Percentiles rank a stretch among this genome's conserved stretches.
These are phyloP conservation scores for Pituophis catenifer DNA, from an alignment of 2,113 vertebrate species.

Conservation along the genomic window DNA sequence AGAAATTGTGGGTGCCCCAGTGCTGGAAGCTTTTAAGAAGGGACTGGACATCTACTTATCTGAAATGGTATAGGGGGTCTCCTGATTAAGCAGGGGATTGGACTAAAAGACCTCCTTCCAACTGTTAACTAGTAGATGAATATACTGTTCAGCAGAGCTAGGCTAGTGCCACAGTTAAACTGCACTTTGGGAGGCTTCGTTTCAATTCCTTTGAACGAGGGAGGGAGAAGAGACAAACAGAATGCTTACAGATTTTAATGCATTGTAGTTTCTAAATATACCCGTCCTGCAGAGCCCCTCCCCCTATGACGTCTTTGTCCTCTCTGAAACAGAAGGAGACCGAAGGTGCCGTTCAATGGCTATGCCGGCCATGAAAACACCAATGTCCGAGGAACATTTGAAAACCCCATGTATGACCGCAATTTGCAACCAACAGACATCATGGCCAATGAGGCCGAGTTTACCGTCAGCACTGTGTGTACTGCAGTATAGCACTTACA, in stretches of 20 bases:
- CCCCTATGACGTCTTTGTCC: not conserved
- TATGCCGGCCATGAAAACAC: constrained; percentile 96
- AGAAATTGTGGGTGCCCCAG: not conserved
- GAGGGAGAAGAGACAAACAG: not conserved
- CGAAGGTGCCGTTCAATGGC: constrained; percentile 96
- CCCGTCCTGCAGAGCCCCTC: not conserved
- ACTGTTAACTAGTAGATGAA: not conserved
- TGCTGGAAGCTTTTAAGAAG: not conserved
- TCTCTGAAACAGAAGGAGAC: constrained; percentile 83
- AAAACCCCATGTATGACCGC: constrained; percentile 98
- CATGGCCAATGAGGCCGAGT: constrained; percentile 89
- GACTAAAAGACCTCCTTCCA: not conserved
- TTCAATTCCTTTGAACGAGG: not conserved
- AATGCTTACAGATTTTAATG: not conserved
- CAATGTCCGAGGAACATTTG: constrained; percentile 90
- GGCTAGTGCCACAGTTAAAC: not conserved
- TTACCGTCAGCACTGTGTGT: constrained; percentile 98
- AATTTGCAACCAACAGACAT: constrained; percentile 95
- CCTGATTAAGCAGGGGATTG: not conserved
- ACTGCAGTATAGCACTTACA: constrained; percentile 91
- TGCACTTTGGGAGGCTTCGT: not conserved
- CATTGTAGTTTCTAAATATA: not conserved
- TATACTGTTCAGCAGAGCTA: not conserved
- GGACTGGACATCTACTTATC: not conserved
- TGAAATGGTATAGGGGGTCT: not conserved